Conservation (phyloP, 2,888 invertebrate species). For the Parelbella ahira region DNA sequence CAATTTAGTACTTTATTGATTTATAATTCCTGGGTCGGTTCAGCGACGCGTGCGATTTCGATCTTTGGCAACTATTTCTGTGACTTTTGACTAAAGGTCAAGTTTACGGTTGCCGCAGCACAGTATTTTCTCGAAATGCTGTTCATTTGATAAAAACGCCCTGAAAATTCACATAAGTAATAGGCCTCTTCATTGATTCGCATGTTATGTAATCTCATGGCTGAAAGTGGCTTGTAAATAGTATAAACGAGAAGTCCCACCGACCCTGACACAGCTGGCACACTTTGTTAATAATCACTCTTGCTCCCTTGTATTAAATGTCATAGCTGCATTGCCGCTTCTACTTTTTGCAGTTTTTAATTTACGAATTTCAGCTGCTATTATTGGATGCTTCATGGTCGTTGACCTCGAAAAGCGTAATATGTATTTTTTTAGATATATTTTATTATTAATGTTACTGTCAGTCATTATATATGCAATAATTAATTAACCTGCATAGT, state of each 20-base stretch:
- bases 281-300: slow-evolving; percentile 36
- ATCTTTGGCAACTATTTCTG: slow-evolving; percentile 45
- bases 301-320: slow-evolving; percentile 31
- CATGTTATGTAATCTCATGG: slow-evolving; percentile 68
- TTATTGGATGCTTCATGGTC: slow-evolving; percentile 16
- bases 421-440: no score
- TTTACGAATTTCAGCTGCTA: slow-evolving; percentile 7
- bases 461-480: no score
- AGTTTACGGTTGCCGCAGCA: slow-evolving; percentile 52
- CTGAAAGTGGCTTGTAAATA: slow-evolving; percentile 59
- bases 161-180: no score
- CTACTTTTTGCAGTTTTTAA: slow-evolving; percentile 5
- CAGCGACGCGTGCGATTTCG: slow-evolving; percentile 48
- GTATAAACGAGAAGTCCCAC: slow-evolving; percentile 42
- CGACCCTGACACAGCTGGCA: slow-evolving; percentile 75
- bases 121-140: slow-evolving; percentile 22
- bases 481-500: no score
- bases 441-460: background rate
- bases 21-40: slow-evolving; percentile 21
- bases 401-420: slow-evolving; percentile 7
- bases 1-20: slow-evolving; percentile 19
- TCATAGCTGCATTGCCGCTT: slow-evolving; percentile 33
- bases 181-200: slow-evolving; percentile 29
- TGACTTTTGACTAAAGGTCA: slow-evolving; percentile 56
- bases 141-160: no score